Evolutionary conservation across 2,888 invertebrate genomes (phyloP).

Genomic region (Tenthredo distinguenda): DNA sequence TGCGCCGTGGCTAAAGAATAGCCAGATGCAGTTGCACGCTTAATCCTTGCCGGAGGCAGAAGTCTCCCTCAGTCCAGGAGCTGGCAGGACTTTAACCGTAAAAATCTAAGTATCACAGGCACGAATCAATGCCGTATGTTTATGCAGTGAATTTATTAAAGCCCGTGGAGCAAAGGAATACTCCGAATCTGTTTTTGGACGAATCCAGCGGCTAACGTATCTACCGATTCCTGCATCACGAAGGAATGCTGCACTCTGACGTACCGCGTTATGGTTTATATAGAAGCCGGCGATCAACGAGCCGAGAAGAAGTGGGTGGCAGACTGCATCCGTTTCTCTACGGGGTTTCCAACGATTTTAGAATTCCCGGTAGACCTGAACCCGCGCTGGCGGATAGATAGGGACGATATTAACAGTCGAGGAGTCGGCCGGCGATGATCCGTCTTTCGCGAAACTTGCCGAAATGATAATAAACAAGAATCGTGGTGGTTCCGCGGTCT

Average conservation of each 20-base stretch:
- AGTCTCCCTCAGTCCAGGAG: not conserved
- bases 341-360: conserved; percentile 25
- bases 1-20: conserved; percentile 61
- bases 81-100: not conserved
- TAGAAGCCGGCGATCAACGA: not conserved
- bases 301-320: not conserved
- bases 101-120: not conserved
- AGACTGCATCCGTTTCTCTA: conserved; percentile 14
- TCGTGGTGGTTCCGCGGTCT: not conserved
- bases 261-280: conserved; percentile 5
- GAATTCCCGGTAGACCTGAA: not conserved
- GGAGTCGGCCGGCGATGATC: conserved; percentile 17
- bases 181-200: not conserved
- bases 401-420: not conserved
- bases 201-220: not conserved
- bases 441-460: conserved; percentile 33
- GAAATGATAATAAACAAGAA: conserved; percentile 37
- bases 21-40: conserved; percentile 65
- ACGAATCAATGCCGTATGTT: conserved; percentile 7
- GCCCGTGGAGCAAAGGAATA: not conserved
- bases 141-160: not conserved
- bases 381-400: not conserved
- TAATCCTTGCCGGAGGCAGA: conserved; percentile 67
- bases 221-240: not conserved
- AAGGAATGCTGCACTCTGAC: not conserved